Evolutionary conservation across 2,888 invertebrate species (phyloP), one percentile per base, ranked within the genome.

Genomic region (Alloplasta piceator): DNA sequence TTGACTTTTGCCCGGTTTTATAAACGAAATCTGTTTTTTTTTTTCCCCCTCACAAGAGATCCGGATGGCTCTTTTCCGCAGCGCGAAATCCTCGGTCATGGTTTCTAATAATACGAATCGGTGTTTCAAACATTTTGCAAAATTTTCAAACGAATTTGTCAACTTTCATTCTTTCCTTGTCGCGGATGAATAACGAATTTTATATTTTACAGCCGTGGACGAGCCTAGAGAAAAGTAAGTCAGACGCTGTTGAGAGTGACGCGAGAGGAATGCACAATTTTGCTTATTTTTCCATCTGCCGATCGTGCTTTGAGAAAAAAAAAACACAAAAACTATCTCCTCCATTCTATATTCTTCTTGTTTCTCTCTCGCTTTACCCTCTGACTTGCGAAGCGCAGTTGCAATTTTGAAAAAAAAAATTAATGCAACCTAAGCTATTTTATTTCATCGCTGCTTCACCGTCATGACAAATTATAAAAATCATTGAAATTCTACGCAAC

Each of bases 161-260:
- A 50, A 66, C n/a, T 60, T 39, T 12, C 52, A 10, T n/a, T 26
- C n/a, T 26, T 26, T 26, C 26, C 26, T 26, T 26, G 26, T 26
- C 26, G 85, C 83, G 63, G 52, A 43, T 41, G 39, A 50, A 52
- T 77, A 81, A 82, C 63, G 74, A 58, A 64, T 71, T 82, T 91
- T 90, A 87, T 92, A 86, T 90, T 92, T 96, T 96, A 93, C 95
- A 98, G 98, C 98, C 93, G 97, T 97, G 94, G 98, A 98, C 94
- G 98, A 98, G 94, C 98, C 98, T 90, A 96, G 96, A 94, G 97
- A 98, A 94, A 98, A 97, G 98, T 98, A 94, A 97, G 97, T 96
- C 88, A 70, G 76, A 82, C 48, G 61, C 80, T 80, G 82, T 50
- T 70, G 73, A 72, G 77, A 83, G 74, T 82, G 61, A 82, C 83